Evolutionary conservation across 2,888 invertebrate species (phyloP), one percentile per base, ranked within the genome.

Genomic region (Eilema caniola): DNA sequence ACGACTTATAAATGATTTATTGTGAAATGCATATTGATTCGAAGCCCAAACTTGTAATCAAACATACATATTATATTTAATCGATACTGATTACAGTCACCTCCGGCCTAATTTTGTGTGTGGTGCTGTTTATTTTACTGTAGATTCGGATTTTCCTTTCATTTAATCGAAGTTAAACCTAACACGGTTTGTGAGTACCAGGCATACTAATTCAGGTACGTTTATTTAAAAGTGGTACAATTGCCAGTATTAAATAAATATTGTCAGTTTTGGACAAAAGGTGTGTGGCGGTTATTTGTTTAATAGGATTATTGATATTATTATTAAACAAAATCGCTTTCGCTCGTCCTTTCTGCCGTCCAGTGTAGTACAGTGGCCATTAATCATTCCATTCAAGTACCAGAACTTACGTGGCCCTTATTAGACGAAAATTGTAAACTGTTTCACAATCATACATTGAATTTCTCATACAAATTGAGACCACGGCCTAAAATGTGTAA

Each of bases 381-480:
- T 86, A 88, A 88, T 88, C 87, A 88, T 86, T 81, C 70, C 79
- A 83, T 83, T 83, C 79, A 80, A 83, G 81, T 78, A 82, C 69
- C 75, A 78, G 74, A 79, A 81, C 74, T 81, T 81, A 76, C 80
- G 75, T 79, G 83, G 78, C 78, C 76, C 74, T 77, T 78, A 80
- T 78, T 79, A 82, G 78, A 85, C 62, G 79, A 84, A 86, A 83
- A 82, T 84, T 83, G 84, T 78, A 69, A 79, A 80, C 75, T 77
- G 78, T 85, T 87, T 81, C 83, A 84, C 80, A 87, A 86, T 81
- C 80, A 78, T 71, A 79, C 47, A 47, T 47, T 47, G 20, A 78
- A 72, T 77, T 75, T 79, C 74, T 77, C 71, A 69, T 77, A 81
- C 71, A 78, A 78, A 85, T 84, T 81, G 76, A 83, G 72, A 83